phyloP scores from a whole-genome alignment of 1,140 invertebrate genomes.

The Berghia stephanieae region DNA sequence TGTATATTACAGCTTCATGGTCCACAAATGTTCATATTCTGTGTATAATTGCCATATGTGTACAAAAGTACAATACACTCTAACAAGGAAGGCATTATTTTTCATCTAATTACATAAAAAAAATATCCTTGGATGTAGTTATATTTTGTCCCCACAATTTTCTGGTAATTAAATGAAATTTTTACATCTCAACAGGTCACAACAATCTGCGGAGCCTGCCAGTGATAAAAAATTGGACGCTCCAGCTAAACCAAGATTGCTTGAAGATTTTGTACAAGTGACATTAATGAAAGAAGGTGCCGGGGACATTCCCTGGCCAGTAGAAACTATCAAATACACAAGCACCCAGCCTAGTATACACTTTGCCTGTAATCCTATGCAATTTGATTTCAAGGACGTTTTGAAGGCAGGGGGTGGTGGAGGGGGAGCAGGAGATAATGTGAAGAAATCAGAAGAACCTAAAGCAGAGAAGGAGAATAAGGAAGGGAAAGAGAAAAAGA shows the following conservation, averaged over 20 bases:
- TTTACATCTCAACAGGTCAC: too few species aligned
- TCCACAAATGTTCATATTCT: too few species aligned
- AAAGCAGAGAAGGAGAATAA: background rate
- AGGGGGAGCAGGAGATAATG: background rate
- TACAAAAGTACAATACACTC: too few species aligned
- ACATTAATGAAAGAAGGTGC: conserved; percentile 46
- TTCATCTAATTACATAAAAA: too few species aligned
- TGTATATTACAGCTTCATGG: too few species aligned
- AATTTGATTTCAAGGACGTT: conserved; percentile 52
- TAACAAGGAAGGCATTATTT: too few species aligned
- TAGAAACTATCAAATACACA: conserved; percentile 54
- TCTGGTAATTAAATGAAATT: too few species aligned
- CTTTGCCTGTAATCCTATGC: conserved; percentile 56
- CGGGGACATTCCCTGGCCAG: conserved; percentile 54
- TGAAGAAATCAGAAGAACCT: background rate
- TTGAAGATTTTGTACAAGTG: conserved; percentile 48
- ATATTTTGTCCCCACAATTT: too few species aligned
- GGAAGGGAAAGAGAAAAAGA: conserved; percentile 16
- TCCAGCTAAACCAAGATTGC: conserved; percentile 12
- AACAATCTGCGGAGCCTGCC: background rate
- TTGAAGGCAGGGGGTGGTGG: background rate
- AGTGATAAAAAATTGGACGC: background rate
- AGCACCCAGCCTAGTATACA: conserved; percentile 41
- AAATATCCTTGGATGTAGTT: too few species aligned
- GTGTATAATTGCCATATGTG: too few species aligned